These are phyloP conservation scores for Candoia aspera DNA, from an alignment of 2,113 vertebrate species.

Conservation along the genomic window DNA sequence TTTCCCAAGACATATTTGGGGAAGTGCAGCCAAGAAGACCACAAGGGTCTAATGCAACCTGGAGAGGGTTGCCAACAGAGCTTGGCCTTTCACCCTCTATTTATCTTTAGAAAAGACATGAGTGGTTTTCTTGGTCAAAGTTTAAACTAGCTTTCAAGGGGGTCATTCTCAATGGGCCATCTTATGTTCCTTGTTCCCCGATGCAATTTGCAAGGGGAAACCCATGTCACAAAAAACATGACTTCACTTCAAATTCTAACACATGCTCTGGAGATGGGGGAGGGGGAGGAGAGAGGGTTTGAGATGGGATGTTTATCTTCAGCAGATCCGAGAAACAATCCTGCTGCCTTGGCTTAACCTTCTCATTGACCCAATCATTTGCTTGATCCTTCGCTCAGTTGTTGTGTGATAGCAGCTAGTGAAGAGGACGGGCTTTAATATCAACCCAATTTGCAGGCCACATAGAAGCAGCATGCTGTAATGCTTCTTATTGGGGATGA, in stretches of 20 bases:
- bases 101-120: background rate
- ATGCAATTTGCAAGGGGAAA: background rate
- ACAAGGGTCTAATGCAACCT: background rate
- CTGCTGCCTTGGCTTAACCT: background rate
- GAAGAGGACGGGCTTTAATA: background rate
- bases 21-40: background rate
- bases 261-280: background rate
- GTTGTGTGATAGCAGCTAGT: background rate
- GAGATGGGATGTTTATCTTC: background rate
- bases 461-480: background rate
- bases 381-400: background rate
- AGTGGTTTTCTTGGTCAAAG: background rate
- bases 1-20: background rate
- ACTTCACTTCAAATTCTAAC: background rate
- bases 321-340: background rate
- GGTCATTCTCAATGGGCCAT: background rate
- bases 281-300: no score
- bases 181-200: background rate
- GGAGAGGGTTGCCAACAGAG: background rate
- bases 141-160: background rate
- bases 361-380: background rate
- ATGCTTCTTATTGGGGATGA: background rate
- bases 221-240: background rate
- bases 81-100: no score
- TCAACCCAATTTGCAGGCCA: background rate